Evolutionary conservation across 2,888 invertebrate genomes (phyloP).

Genomic region (Leptothorax acervorum): DNA sequence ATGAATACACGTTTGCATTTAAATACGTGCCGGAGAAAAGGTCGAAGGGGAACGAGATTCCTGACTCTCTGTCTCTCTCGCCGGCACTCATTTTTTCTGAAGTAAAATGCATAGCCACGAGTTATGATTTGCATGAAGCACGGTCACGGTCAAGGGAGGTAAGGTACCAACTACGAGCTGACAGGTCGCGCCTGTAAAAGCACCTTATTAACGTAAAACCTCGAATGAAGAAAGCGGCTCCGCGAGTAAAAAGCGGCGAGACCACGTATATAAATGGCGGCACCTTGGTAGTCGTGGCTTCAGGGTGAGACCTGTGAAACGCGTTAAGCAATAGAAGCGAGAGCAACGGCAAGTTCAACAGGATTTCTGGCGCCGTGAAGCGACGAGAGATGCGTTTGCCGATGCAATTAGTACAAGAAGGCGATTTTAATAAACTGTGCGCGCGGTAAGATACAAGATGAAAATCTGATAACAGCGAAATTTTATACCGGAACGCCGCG

Average conservation of each 20-base stretch:
- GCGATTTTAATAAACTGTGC: conserved; percentile 29
- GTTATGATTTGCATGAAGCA: conserved; percentile 35
- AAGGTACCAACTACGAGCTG: not conserved
- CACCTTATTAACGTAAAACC: conserved; percentile 42
- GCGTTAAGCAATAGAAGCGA: conserved; percentile 41
- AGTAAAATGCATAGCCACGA: conserved; percentile 21
- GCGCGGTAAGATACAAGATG: not conserved
- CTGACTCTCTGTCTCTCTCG: not conserved
- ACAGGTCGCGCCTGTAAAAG: conserved; percentile 22
- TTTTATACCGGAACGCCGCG: not conserved
- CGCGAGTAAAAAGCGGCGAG: conserved; percentile 33
- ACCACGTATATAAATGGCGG: conserved; percentile 26
- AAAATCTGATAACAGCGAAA: not conserved
- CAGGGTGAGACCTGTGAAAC: conserved; percentile 30
- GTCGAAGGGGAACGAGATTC: not conserved
- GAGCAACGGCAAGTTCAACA: conserved; percentile 11
- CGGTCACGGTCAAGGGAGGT: conserved; percentile 24
- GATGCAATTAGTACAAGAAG: conserved; percentile 23
- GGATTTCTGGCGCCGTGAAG: conserved; percentile 7
- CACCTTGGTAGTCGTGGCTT: conserved; percentile 10
- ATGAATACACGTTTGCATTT: not conserved
- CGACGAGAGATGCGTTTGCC: conserved; percentile 26
- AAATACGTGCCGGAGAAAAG: not conserved
- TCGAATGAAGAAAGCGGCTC: conserved; percentile 36
- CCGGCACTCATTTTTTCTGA: not conserved